These are phyloP conservation scores for Pogonophryne albipinna DNA, from an alignment of 2,797 vertebrate genomes.

Conservation along the genomic window DNA sequence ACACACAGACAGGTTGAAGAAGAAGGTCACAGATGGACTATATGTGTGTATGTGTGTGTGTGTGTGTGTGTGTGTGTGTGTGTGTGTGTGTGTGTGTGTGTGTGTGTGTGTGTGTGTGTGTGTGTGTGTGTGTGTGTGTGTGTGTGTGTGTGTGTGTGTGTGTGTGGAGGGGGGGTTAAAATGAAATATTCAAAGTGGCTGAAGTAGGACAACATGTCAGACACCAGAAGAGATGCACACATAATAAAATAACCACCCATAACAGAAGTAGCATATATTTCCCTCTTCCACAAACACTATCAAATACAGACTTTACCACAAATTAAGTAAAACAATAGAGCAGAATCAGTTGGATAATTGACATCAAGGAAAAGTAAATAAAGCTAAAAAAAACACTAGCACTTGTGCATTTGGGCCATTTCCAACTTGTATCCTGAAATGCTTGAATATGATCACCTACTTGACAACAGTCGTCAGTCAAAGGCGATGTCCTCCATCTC, in stretches of 20 bases:
- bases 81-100: too few species aligned
- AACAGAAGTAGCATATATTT: neutral
- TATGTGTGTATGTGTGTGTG: neutral
- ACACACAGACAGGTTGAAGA: neutral
- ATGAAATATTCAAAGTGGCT: slow-evolving; percentile 17
- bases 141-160: neutral
- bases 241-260: slow-evolving; percentile 12
- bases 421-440: neutral
- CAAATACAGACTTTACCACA: neutral
- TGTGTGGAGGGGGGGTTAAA: too few species aligned
- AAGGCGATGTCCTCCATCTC: slow-evolving; percentile 32
- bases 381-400: slow-evolving; percentile 4
- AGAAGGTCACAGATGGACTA: neutral
- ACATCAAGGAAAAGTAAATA: slow-evolving; percentile 20
- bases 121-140: neutral
- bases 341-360: slow-evolving; percentile 1
- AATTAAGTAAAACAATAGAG: neutral
- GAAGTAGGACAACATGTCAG: slow-evolving; percentile 11
- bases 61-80: neutral
- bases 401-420: neutral
- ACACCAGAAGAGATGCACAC: slow-evolving; percentile 10
- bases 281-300: neutral
- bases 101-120: neutral
- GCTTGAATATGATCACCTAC: slow-evolving; percentile 34
- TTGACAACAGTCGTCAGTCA: slow-evolving; percentile 30